phyloP scores from a whole-genome alignment of 2,113 vertebrate genomes.

The Gopherus flavomarginatus region DNA sequence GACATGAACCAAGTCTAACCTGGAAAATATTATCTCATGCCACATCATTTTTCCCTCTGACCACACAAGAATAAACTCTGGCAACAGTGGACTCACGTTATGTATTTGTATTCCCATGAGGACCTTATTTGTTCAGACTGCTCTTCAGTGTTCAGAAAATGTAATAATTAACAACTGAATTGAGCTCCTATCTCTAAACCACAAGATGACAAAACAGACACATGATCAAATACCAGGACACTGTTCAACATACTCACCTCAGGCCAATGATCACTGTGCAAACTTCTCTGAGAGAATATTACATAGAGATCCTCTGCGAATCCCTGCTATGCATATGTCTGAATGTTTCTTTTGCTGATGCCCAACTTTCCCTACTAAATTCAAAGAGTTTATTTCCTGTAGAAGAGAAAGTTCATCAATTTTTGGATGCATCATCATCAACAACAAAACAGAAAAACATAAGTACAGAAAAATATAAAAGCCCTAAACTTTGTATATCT shows the following conservation, averaged over 20 bases:
- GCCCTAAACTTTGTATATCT: not conserved
- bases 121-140: not conserved
- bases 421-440: not conserved
- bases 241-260: not conserved
- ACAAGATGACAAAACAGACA: not conserved
- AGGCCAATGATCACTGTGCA: not conserved
- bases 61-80: not conserved
- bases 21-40: not conserved
- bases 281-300: accelerated
- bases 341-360: not conserved
- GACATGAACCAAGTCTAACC: not conserved
- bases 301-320: not conserved
- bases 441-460: not conserved
- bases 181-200: not conserved
- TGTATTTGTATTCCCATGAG: not conserved
- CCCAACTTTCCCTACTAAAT: not conserved
- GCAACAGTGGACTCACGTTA: not conserved
- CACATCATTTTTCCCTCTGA: not conserved
- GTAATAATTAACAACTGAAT: accelerated
- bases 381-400: not conserved
- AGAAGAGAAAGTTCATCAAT: not conserved
- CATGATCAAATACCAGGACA: not conserved
- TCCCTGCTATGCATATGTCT: not conserved
- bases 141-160: not conserved
- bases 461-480: not conserved